These are phyloP conservation scores for Eumacrocentrus americanus DNA, from an alignment of 2,888 invertebrate genomes.

Conservation along the genomic window DNA sequence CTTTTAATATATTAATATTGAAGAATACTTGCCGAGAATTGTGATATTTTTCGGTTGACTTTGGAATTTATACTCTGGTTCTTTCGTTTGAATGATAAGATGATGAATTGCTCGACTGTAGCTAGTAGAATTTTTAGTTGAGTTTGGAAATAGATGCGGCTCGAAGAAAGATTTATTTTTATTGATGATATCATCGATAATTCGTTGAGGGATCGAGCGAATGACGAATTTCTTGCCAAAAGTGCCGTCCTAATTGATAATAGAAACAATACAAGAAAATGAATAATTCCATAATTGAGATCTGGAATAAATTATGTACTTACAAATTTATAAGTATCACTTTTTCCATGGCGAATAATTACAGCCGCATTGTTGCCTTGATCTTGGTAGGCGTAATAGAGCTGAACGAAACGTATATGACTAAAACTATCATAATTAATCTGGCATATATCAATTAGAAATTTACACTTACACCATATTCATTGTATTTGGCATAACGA, in stretches of 20 bases:
- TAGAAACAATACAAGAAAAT: not conserved
- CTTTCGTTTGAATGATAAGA: slow-evolving; percentile 24
- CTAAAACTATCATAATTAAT: not conserved
- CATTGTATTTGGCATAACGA: slow-evolving; percentile 24
- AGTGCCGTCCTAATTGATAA: slow-evolving; percentile 26
- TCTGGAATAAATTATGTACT: slow-evolving; percentile 13
- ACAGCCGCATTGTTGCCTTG: slow-evolving; percentile 30
- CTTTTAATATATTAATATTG: no score
- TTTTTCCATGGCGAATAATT: slow-evolving; percentile 23
- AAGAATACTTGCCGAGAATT: slow-evolving; percentile 1
- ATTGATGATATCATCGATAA: slow-evolving; percentile 23
- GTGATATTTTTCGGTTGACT: not conserved
- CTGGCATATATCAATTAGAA: not conserved
- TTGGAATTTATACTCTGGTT: not conserved
- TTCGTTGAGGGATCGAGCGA: slow-evolving; percentile 27
- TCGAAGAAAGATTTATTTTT: slow-evolving; percentile 22
- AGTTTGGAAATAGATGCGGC: slow-evolving; percentile 4
- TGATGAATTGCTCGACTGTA: slow-evolving; percentile 24
- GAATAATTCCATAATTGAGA: not conserved
- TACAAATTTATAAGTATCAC: slow-evolving; percentile 28
- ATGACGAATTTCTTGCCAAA: slow-evolving; percentile 29
- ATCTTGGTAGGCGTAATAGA: slow-evolving; percentile 32
- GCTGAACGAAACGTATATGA: not conserved
- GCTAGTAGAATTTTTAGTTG: not conserved
- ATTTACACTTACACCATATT: slow-evolving; percentile 22